Conservation (phyloP, 2,113 vertebrate species). For the Tauraco erythrolophus region DNA sequence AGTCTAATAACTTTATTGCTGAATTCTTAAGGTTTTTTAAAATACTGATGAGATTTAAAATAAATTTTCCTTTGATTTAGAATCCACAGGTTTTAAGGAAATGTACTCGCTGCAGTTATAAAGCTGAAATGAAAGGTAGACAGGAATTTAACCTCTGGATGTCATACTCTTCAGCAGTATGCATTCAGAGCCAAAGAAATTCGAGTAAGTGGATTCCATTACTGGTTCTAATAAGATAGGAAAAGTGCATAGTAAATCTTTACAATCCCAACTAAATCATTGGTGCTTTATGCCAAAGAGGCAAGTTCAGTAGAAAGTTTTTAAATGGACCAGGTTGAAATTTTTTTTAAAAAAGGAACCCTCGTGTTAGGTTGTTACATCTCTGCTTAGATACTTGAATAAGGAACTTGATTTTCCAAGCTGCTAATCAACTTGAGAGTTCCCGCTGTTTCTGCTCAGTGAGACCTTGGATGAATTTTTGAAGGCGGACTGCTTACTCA, state of each 20-base stretch:
- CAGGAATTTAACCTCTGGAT: conserved; percentile 43
- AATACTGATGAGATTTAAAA: neutral
- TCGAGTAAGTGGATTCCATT: neutral
- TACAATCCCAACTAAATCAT: neutral
- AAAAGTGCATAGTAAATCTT: conserved; percentile 36
- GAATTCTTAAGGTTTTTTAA: neutral
- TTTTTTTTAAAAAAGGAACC: neutral
- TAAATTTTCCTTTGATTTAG: neutral
- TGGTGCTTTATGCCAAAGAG: neutral
- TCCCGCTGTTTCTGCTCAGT: neutral
- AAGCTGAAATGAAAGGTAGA: conserved; percentile 30
- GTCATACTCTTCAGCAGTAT: neutral
- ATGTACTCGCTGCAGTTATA: neutral
- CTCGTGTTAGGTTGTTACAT: neutral
- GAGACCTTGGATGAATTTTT: neutral
- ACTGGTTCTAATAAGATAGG: conserved; percentile 40
- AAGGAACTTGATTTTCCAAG: neutral
- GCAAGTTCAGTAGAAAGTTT: neutral
- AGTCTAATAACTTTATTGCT: neutral
- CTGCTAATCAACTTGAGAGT: neutral
- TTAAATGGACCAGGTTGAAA: neutral
- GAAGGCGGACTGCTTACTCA: neutral
- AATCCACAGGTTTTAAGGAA: neutral
- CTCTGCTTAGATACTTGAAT: neutral
- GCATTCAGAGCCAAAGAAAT: conserved; percentile 17